Percentiles rank a stretch among this genome's conserved stretches.
Evolutionary conservation across 2,797 vertebrate genomes (phyloP).

Genomic region (Taenioides sp.): DNA sequence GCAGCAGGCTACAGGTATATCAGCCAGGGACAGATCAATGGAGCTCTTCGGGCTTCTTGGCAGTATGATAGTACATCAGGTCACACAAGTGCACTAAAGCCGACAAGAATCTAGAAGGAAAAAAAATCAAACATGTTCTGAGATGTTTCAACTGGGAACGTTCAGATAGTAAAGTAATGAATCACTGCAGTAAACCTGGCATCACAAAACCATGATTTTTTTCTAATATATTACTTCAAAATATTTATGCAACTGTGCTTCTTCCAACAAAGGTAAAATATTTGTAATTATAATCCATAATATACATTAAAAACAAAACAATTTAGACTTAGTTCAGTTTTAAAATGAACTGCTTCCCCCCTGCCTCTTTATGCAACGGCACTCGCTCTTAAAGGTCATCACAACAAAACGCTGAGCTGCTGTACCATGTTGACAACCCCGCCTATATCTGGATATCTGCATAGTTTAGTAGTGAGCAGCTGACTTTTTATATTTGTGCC

Average conservation of each 20-base stretch:
- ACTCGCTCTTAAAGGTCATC: no score
- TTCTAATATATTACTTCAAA: no score
- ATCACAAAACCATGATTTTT: neutral
- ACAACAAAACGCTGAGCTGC: no score
- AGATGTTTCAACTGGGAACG: conserved; percentile 8
- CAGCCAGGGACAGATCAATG: conserved; percentile 53
- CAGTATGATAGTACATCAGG: conserved; percentile 48
- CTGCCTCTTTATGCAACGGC: no score
- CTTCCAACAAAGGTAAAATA: neutral
- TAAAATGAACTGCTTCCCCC: no score
- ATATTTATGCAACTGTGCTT: neutral
- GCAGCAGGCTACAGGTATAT: conserved; percentile 38
- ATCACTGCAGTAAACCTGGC: neutral
- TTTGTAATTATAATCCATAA: no score
- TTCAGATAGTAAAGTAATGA: neutral
- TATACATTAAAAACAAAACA: no score
- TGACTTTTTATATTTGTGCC: no score
- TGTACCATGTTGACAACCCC: no score
- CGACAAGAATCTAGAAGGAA: conserved; percentile 17
- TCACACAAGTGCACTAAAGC: conserved; percentile 33
- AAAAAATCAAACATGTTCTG: conserved; percentile 33
- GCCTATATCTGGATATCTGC: no score
- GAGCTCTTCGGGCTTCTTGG: conserved; percentile 46
- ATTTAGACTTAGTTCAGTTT: no score
- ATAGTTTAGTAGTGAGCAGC: no score